Conservation (phyloP, 1,140 invertebrate species). For the Trichomalopsis sarcophagae region DNA sequence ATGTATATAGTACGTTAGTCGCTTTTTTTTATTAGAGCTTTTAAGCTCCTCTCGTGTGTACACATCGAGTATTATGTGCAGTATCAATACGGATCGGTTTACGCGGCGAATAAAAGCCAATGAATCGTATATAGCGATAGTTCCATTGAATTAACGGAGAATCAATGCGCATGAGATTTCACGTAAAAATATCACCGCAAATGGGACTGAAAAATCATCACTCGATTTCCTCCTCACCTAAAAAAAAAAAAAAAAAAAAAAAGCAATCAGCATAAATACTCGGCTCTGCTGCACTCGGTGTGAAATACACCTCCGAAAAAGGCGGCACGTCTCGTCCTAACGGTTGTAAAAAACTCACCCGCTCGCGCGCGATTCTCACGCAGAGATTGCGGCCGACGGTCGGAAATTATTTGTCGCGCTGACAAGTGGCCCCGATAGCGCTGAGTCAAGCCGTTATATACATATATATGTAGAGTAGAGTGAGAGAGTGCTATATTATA, state of each 20-base stretch:
- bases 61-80: not conserved
- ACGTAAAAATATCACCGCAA: not conserved
- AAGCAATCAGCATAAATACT: not conserved
- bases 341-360: not conserved
- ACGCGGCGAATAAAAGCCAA: slow-evolving; percentile 18
- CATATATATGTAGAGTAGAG: not conserved
- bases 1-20: not conserved
- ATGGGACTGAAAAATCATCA: not conserved
- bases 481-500: not conserved
- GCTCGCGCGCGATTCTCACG: slow-evolving; percentile 17
- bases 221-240: too few relatives aligned
- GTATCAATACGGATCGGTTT: slow-evolving; percentile 29
- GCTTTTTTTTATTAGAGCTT: slow-evolving; percentile 48
- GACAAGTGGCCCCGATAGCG: slow-evolving; percentile 48
- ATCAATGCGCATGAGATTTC: not conserved
- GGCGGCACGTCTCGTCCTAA: not conserved
- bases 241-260: not conserved
- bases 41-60: slow-evolving; percentile 37
- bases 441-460: slow-evolving; percentile 21
- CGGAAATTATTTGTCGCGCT: slow-evolving; percentile 55
- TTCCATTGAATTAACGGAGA: not conserved
- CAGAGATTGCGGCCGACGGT: slow-evolving; percentile 44
- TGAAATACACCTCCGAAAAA: not conserved
- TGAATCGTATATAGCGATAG: not conserved
- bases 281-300: too few relatives aligned